phyloP scores from a whole-genome alignment of 2,888 invertebrate genomes.

The Amphipyra berbera region DNA sequence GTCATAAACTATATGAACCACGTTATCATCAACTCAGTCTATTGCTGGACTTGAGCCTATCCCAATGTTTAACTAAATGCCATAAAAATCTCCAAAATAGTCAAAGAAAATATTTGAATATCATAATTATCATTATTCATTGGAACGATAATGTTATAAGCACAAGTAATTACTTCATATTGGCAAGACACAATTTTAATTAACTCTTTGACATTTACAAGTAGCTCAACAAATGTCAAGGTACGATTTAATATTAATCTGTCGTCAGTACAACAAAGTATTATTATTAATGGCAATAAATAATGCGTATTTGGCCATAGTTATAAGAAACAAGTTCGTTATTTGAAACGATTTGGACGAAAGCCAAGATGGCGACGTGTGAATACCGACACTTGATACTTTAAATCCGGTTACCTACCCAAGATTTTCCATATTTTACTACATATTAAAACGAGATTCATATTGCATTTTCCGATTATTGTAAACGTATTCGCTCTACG shows the following conservation, averaged over 20 bases:
- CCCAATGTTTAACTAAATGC: not conserved
- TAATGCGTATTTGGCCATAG: constrained; percentile 76
- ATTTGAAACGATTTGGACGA: constrained; percentile 79
- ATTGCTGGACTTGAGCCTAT: too few relatives aligned
- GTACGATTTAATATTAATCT: constrained; percentile 38
- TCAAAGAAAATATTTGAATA: not conserved
- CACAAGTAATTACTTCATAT: not conserved
- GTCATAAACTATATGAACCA: not conserved
- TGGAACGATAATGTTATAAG: not conserved
- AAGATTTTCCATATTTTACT: constrained; percentile 37
- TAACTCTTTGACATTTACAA: constrained; percentile 23
- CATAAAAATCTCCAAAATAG: not conserved
- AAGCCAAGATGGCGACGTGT: constrained; percentile 74
- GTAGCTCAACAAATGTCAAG: constrained; percentile 38
- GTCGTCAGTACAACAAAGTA: constrained; percentile 39
- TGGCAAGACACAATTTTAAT: not conserved
- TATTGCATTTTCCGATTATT: constrained; percentile 12
- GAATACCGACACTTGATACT: constrained; percentile 81
- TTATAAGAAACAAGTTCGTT: constrained; percentile 70
- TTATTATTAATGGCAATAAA: constrained; percentile 53
- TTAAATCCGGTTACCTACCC: constrained; percentile 59
- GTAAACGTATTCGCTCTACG: constrained; percentile 7
- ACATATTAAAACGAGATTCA: constrained; percentile 23
- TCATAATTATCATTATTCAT: constrained; percentile 7
- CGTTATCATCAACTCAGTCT: not conserved